Percentiles rank a stretch among this genome's conserved stretches.
Conservation (phyloP, 2,888 invertebrate genomes). For the Eucera pruinosa region DNA sequence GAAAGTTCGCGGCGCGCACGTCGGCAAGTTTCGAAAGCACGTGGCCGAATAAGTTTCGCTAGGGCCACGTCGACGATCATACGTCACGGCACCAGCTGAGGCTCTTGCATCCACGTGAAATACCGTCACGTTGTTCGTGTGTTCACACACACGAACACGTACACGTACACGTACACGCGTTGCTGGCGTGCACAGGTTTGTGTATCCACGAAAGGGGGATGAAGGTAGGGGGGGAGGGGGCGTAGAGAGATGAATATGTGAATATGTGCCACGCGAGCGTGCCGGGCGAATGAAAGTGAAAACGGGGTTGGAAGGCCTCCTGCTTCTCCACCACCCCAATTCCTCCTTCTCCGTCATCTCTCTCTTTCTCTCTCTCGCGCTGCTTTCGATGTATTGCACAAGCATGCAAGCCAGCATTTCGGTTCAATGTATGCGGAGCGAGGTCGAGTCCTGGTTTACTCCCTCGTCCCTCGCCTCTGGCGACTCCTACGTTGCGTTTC, state of each 20-base stretch:
- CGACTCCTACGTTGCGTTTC: conserved; percentile 34
- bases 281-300: conserved; percentile 78
- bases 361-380: conserved; percentile 31
- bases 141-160: conserved; percentile 3
- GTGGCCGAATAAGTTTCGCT: conserved; percentile 73
- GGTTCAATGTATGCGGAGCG: conserved; percentile 70
- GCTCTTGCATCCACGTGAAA: conserved; percentile 67
- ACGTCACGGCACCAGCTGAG: conserved; percentile 76
- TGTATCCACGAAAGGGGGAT: conserved; percentile 58
- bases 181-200: conserved; percentile 28
- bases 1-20: conserved; percentile 21
- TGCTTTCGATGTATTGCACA: conserved; percentile 67
- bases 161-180: background rate
- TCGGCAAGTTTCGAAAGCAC: conserved; percentile 54
- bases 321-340: conserved; percentile 58
- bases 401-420: conserved; percentile 71
- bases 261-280: conserved; percentile 79
- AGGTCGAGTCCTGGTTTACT: conserved; percentile 64
- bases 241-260: conserved; percentile 79
- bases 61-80: conserved; percentile 53
- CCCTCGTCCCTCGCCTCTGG: conserved; percentile 35
- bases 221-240: conserved; percentile 61
- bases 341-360: conserved; percentile 48
- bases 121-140: conserved; percentile 47
- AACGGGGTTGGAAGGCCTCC: conserved; percentile 76